Conservation (phyloP, 2,888 invertebrate genomes). For the Gymnosoma rotundatum region DNA sequence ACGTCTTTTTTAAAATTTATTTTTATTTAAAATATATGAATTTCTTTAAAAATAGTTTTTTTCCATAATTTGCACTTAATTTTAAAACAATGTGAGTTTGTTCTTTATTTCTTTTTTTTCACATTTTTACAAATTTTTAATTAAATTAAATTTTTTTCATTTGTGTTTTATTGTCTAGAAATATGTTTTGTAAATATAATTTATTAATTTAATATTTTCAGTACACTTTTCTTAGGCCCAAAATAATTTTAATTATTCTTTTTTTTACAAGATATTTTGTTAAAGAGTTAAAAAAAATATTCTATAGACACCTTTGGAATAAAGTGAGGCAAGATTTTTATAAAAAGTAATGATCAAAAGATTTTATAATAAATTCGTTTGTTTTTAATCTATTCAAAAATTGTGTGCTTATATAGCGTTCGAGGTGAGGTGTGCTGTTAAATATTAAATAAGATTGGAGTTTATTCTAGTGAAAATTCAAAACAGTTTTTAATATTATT, state of each 20-base stretch:
- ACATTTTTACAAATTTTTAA: constrained; percentile 39
- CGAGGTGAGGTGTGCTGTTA: too few relatives aligned
- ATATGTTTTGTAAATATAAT: constrained; percentile 46
- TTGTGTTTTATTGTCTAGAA: constrained; percentile 65
- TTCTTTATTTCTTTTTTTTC: constrained; percentile 19
- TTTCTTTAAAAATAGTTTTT: constrained; percentile 50
- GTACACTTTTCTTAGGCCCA: constrained; percentile 32
- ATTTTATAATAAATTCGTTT: constrained; percentile 39
- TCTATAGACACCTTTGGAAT: constrained; percentile 14
- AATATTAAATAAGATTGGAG: too few relatives aligned
- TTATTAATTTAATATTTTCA: constrained; percentile 7
- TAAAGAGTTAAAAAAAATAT: neutral
- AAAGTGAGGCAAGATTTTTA: constrained; percentile 19
- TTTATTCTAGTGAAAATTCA: too few relatives aligned
- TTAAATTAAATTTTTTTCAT: constrained; percentile 19
- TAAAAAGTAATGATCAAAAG: neutral
- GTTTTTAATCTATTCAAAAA: neutral
- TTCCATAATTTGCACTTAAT: constrained; percentile 34
- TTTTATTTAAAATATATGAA: constrained; percentile 63
- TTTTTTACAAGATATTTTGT: constrained; percentile 13
- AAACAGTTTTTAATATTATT: too few relatives aligned
- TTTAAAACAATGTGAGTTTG: constrained; percentile 51
- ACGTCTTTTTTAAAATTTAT: constrained; percentile 65
- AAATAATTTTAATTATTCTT: constrained; percentile 24
- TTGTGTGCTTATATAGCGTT: too few relatives aligned